These are phyloP conservation scores for Suncus etruscus DNA, from an alignment of 2,113 vertebrate species.

Conservation along the genomic window DNA sequence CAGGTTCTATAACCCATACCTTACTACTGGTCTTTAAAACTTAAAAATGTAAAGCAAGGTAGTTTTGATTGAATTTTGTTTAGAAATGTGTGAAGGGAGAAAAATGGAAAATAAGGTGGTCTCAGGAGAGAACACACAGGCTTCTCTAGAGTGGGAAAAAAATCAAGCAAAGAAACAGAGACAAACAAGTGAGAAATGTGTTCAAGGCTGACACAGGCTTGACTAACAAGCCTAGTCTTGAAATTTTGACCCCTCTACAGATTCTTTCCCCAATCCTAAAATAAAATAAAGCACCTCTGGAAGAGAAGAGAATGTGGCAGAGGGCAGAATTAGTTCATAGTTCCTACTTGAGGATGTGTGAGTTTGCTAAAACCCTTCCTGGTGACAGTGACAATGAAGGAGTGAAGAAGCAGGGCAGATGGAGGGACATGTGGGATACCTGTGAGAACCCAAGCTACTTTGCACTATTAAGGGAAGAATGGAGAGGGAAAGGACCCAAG, in stretches of 20 bases:
- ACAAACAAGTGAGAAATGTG: no score
- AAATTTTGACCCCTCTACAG: not conserved
- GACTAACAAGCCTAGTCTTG: no score
- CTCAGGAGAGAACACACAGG: no score
- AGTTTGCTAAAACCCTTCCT: not conserved
- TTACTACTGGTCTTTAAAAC: not conserved
- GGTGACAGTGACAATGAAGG: not conserved
- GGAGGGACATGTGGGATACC: not conserved
- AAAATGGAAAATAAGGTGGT: no score
- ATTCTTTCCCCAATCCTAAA: not conserved
- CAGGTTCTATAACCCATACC: not conserved
- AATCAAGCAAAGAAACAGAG: no score
- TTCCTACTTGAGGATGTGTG: accelerated
- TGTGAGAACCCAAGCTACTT: not conserved
- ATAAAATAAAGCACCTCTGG: not conserved
- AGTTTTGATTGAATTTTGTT: no score
- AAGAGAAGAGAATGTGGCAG: not conserved
- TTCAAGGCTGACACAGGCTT: no score
- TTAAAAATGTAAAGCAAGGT: no score
- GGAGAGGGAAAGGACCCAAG: not conserved
- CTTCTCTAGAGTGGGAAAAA: no score
- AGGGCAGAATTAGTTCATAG: not conserved
- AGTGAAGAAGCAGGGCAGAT: not conserved
- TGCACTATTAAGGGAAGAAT: not conserved
- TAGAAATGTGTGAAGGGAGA: no score